Conservation (phyloP, 35 echinoderm and acorn worm genomes). For the Heliocidaris erythrogramma region DNA sequence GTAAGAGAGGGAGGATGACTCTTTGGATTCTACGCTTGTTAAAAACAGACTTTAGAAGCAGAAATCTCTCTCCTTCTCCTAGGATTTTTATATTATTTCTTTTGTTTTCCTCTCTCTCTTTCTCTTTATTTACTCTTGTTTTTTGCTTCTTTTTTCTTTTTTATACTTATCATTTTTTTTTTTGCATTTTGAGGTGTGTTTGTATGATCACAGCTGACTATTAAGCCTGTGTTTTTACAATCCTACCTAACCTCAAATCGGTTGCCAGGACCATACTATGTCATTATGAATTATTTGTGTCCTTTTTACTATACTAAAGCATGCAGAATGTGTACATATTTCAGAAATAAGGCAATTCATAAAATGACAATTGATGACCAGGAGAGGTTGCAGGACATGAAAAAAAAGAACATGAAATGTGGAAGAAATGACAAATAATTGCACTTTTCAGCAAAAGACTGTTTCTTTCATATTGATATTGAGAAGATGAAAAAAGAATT, state of each 20-base stretch:
- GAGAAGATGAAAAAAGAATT: background rate
- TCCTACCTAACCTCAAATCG: background rate
- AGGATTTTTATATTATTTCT: background rate
- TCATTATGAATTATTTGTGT: conserved; percentile 31
- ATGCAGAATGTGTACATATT: conserved; percentile 52
- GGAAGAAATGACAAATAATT: conserved; percentile 38
- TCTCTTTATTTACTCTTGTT: background rate
- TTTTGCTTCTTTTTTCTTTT: background rate
- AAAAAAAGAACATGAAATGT: conserved; percentile 15
- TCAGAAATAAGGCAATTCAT: conserved; percentile 31
- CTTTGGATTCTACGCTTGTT: background rate
- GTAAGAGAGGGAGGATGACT: background rate
- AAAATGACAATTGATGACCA: background rate
- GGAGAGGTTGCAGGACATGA: background rate
- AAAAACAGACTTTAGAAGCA: background rate
- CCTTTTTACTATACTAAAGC: conserved; percentile 54
- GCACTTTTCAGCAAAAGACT: conserved; percentile 32
- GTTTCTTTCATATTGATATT: conserved; percentile 9
- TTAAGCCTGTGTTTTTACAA: conserved; percentile 45
- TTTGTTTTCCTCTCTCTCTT: background rate
- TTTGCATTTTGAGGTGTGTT: conserved; percentile 12
- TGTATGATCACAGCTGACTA: conserved; percentile 24
- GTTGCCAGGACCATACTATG: conserved; percentile 33
- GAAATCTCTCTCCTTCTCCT: background rate
- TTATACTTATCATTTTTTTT: conserved; percentile 20